Conservation (phyloP, 2,113 vertebrate genomes). For the Albula glossodonta region DNA sequence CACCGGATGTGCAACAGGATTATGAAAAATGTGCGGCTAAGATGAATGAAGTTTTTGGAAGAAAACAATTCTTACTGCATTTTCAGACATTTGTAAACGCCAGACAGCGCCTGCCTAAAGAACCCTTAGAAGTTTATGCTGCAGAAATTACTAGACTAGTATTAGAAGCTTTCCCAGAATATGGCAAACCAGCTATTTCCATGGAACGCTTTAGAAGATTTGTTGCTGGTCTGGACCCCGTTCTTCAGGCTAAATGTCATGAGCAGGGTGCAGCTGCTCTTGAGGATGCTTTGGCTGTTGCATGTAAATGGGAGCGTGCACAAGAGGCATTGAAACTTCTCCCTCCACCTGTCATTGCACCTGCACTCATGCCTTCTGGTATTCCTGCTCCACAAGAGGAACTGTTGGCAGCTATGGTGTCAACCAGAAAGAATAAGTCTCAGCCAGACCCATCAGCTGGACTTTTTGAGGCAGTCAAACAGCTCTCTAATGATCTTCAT, state of each 20-base stretch:
- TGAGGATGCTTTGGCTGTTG: slow-evolving; percentile 16
- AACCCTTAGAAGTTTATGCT: slow-evolving; percentile 5
- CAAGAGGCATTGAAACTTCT: too few relatives aligned
- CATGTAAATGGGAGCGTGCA: slow-evolving; percentile 10
- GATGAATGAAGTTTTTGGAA: slow-evolving; percentile 8
- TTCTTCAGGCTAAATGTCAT: slow-evolving; percentile 19
- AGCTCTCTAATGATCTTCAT: not conserved
- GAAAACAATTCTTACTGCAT: not conserved
- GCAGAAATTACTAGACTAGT: slow-evolving; percentile 1
- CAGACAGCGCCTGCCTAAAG: not conserved
- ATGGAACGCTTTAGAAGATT: too few relatives aligned
- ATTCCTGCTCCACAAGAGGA: not conserved
- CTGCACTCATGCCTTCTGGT: not conserved
- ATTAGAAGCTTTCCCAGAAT: slow-evolving; percentile 1
- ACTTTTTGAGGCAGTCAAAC: not conserved
- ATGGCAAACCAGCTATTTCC: not conserved
- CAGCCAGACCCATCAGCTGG: not conserved
- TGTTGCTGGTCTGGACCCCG: too few relatives aligned
- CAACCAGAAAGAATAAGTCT: not conserved
- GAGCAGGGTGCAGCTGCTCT: slow-evolving; percentile 17
- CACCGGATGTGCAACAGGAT: not conserved
- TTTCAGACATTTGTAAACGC: not conserved
- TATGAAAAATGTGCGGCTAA: not conserved
- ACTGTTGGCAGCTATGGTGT: not conserved
- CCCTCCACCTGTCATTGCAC: not conserved